Evolutionary conservation across 2,888 invertebrate genomes (phyloP).

Genomic region (Parapristionchus giblindavisi): DNA sequence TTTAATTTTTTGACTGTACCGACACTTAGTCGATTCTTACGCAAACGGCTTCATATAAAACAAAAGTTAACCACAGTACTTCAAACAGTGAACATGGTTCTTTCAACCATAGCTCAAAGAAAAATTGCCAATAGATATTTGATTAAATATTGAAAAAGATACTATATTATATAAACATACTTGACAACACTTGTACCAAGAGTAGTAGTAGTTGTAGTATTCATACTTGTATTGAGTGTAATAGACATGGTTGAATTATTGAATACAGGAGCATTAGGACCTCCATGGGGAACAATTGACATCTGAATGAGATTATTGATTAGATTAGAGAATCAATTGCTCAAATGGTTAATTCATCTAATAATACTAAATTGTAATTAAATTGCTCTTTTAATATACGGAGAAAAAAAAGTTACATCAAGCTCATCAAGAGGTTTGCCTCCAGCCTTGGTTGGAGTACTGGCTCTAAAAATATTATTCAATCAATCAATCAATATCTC

Average conservation of each 20-base stretch:
- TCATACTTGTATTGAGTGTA: constrained; percentile 12
- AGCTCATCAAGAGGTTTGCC: constrained; percentile 22
- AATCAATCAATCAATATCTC: neutral
- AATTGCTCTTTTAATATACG: neutral
- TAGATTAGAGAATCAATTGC: neutral
- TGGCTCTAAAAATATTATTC: constrained; percentile 6
- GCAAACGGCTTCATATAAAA: too few species aligned
- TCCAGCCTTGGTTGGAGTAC: constrained; percentile 30
- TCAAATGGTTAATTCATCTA: neutral
- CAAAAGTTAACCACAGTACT: too few species aligned
- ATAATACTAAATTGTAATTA: neutral
- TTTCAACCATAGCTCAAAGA: too few species aligned
- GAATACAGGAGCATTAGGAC: neutral
- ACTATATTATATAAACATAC: too few species aligned
- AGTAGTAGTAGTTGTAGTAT: neutral
- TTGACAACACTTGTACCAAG: constrained; percentile 24
- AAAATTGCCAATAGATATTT: too few species aligned
- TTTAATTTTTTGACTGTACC: too few species aligned
- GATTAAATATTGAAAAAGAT: too few species aligned
- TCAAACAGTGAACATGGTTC: too few species aligned
- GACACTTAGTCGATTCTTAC: too few species aligned
- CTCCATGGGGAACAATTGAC: neutral
- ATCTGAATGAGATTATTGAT: neutral
- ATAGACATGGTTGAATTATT: constrained; percentile 31
- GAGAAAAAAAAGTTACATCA: neutral